Evolutionary conservation across 2,113 vertebrate species (phyloP), one percentile per base, ranked within the genome.

Genomic region (Mesembrinibis cayennensis): DNA sequence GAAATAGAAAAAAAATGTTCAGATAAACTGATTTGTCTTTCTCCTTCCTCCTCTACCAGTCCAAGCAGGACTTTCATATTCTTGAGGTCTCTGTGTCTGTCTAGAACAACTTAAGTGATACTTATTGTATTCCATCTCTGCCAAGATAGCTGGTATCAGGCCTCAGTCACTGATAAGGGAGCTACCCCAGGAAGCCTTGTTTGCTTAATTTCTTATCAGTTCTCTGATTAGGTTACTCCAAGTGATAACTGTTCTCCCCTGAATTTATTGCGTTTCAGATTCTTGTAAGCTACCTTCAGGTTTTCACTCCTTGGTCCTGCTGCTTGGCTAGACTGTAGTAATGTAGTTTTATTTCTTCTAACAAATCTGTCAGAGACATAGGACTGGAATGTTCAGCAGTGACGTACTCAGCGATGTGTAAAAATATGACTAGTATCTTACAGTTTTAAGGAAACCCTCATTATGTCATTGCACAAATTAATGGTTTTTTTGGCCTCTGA

Each of bases 351-450:
- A 71, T 58, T 90, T 78, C 55, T 85, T 83, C 9, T 59, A 58
- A 32, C 50, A 78, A 67, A 55, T 74, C 11, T 63, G 6, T 67
- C 32, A 53, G 81, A 73, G 30, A 53, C 2, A 0, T 52, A 23
- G 34, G 87, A 29, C 50, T 58, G 30, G 25, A 84, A 29, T 74
- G 32, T 84, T 38, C 27, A 76, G 32, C 66, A 71, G 32, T 59
- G 55, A 58, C 0, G 0, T 30, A 34, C 50, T 62, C 30, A 27
- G 55, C 0, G 1, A 25, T 8, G 0, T 62, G 74, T 61, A 74
- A 85, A 82, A 87, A 66, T 65, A 58, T 8, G 1, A 34, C 13
- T 50, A n/a, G 5, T 52, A 38, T 40, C 9, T 16, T 62, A 40
- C 8, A 27, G 10, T 53, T 67, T 81, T 89, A 79, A 67, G 65